Evolutionary conservation across 2,113 vertebrate genomes (phyloP).

Genomic region (Gymnarchus niloticus): DNA sequence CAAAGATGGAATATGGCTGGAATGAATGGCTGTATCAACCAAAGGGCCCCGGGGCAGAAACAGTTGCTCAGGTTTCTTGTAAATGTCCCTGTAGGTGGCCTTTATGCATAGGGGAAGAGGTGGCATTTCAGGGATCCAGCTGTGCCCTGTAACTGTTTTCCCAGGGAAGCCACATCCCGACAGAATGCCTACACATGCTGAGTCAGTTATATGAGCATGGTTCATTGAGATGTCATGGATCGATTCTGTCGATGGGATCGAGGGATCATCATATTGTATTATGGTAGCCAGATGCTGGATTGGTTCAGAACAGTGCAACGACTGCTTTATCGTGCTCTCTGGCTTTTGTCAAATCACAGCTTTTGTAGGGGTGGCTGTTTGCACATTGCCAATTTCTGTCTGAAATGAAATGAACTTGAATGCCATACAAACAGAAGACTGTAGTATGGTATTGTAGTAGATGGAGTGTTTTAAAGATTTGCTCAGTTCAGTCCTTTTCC

Average conservation of each 20-base stretch:
- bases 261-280: not conserved
- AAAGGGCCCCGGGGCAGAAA: not conserved
- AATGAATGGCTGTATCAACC: not conserved
- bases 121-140: not conserved
- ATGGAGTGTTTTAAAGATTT: not conserved
- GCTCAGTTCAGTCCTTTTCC: not conserved
- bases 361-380: too few relatives aligned
- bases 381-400: too few relatives aligned
- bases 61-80: not conserved
- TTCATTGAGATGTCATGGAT: not conserved
- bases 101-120: not conserved
- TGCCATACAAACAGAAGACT: not conserved
- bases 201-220: not conserved
- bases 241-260: not conserved
- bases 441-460: not conserved
- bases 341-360: too few relatives aligned
- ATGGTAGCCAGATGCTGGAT: not conserved
- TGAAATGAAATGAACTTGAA: too few relatives aligned
- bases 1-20: not conserved
- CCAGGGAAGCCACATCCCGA: not conserved
- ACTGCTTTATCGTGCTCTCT: too few relatives aligned
- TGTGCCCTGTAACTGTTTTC: not conserved
- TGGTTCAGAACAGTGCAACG: too few relatives aligned
- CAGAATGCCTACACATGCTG: not conserved
- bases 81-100: constrained; percentile 2